Percentiles rank a stretch among this genome's conserved stretches.
phyloP scores from a whole-genome alignment of 2,113 vertebrate species.

The Zapornia atra region DNA sequence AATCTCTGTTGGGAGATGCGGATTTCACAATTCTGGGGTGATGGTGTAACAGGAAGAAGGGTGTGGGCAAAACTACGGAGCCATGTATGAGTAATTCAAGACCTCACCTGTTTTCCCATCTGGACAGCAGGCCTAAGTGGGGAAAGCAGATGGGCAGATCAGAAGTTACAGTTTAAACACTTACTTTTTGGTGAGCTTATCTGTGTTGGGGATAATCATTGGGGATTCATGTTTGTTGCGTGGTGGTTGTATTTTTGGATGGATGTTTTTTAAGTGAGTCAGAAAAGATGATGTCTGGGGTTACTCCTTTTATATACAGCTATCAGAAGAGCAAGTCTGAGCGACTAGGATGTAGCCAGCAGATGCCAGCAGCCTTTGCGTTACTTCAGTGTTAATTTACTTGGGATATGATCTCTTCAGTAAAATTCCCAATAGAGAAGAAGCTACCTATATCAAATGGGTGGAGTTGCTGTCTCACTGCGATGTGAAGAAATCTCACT shows the following conservation, averaged over 20 bases:
- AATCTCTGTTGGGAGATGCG: constrained; percentile 23
- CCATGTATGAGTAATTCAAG: constrained; percentile 53
- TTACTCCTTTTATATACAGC: not conserved
- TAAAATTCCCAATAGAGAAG: not conserved
- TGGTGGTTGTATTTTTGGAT: not conserved
- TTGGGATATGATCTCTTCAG: not conserved
- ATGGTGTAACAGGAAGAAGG: constrained; percentile 64
- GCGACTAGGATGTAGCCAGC: not conserved
- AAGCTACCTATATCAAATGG: not conserved
- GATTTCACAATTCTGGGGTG: constrained; percentile 43
- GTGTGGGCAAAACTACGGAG: constrained; percentile 64
- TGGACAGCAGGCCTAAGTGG: constrained; percentile 27
- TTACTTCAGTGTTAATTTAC: not conserved
- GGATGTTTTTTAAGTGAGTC: not conserved
- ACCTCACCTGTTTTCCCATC: constrained; percentile 66
- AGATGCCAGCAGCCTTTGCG: not conserved
- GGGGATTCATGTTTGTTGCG: not conserved
- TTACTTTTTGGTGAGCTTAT: constrained; percentile 3
- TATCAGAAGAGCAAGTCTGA: not conserved
- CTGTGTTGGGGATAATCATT: not conserved
- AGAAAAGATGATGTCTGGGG: not conserved
- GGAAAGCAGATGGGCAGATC: constrained; percentile 49
- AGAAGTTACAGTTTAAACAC: not conserved
- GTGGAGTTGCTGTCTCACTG: not conserved
- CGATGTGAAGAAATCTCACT: not conserved